Evolutionary conservation across 2,888 invertebrate species (phyloP), one percentile per base, ranked within the genome.

Genomic region (Anorthoa munda): DNA sequence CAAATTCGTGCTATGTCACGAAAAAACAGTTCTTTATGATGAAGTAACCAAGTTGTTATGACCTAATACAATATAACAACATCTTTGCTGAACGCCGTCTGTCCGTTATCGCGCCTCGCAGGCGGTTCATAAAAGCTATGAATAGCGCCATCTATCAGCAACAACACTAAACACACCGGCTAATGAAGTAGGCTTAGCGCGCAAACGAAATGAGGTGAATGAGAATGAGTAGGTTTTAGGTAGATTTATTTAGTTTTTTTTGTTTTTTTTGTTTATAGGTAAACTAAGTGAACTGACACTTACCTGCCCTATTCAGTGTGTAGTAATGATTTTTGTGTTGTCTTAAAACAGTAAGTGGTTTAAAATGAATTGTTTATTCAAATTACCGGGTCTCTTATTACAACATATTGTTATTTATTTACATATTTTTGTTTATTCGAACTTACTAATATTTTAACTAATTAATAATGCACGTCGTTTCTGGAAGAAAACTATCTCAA

Each of bases 91-190:
- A 55, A 51, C 21, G 55, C 45, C 61, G 51, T 51, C 50, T 26
- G 64, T 53, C 18, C 51, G 45, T 60, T 80, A 83, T 74, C 84
- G 56, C 53, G 12, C n/a, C 17, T 26, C 26, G 46, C 84, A 79
- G 73, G 51, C 64, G 17, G 21, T 56, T 66, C 48, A 23, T 63
- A 72, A 80, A 21, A 26, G 9, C 21, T 26, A 21, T 11, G 26
- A 46, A 48, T 26, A 76, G 26, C 45, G 72, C 63, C 81, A 75
- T 80, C 76, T 72, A 72, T 45, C 21, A 65, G 48, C 45, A 56
- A 31, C 66, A 46, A 31, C 58, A 46, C 21, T 63, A 13, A 63
- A 66, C 51, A 63, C 21, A 17, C 21, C 39, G 7, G 18, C 21
- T 78, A 60, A 55, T 71, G 65, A 72, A 31, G 21, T 12, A 53